These are phyloP conservation scores for Siderastrea radians DNA, from an alignment of 92 coral and sea anemone species.

Conservation along the genomic window DNA sequence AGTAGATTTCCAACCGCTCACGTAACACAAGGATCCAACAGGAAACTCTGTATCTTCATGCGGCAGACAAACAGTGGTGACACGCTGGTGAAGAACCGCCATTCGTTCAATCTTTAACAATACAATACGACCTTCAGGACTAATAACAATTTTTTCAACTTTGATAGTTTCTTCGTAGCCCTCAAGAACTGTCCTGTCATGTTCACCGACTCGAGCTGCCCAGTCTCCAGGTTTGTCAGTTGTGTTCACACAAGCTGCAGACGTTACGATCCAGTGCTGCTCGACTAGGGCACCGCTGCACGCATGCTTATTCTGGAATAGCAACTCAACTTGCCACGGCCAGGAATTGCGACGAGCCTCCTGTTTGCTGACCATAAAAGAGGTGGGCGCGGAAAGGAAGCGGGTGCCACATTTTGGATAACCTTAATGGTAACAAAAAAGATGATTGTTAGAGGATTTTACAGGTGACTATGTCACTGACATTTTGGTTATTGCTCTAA, in stretches of 20 bases:
- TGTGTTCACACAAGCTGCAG: constrained; percentile 79
- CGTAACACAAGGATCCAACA: constrained; percentile 66
- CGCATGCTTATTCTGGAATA: constrained; percentile 70
- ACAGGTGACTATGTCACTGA: too few relatives aligned
- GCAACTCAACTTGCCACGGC: constrained; percentile 98
- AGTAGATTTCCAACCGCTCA: constrained; percentile 77
- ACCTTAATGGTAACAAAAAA: constrained; percentile 8
- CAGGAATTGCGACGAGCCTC: constrained; percentile 94
- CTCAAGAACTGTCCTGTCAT: constrained; percentile 60
- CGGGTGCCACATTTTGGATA: constrained; percentile 73
- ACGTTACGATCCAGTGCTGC: constrained; percentile 86
- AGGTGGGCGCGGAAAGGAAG: constrained; percentile 38
- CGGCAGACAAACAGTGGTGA: constrained; percentile 79
- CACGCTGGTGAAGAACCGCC: constrained; percentile 68
- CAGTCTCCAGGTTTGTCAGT: constrained; percentile 65
- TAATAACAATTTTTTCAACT: constrained; percentile 54
- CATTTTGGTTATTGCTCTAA: too few relatives aligned
- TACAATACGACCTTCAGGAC: constrained; percentile 67
- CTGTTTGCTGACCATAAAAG: constrained; percentile 82
- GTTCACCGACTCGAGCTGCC: constrained; percentile 83
- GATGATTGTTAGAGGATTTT: too few relatives aligned
- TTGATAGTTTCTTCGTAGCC: constrained; percentile 70
- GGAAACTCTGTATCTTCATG: constrained; percentile 48
- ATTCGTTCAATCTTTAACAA: constrained; percentile 70
- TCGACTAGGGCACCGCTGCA: constrained; percentile 91